Evolutionary conservation across 2,113 vertebrate genomes (phyloP), one percentile per base, ranked within the genome.

Genomic region (Colistium nudipinnis): DNA sequence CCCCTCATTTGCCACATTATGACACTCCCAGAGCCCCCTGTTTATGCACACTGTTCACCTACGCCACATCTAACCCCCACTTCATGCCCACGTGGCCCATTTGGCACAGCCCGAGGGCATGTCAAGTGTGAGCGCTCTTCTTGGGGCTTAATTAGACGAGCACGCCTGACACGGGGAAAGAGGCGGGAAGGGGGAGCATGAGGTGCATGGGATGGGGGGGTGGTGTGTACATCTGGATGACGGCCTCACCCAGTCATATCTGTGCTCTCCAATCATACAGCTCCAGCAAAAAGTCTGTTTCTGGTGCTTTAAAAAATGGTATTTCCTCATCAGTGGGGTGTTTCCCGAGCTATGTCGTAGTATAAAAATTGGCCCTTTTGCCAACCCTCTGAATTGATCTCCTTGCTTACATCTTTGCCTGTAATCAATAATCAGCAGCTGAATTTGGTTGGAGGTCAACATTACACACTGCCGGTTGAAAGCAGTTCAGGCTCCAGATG

Each of bases 101-200:
- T 70, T 83, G 84, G 78, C 70, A 83, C 56, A 64, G 55, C 88
- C 85, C 36, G 49, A 73, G 88, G 90, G 76, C 79, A 87, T 75
- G 85, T 89, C 85, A 85, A 27, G 76, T 85, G 55, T 48, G 47
- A 80, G 36, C 8, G 66, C 79, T 78, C 78, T 60, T 69, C 62
- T 25, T 44, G 66, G 36, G 39, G 51, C 76, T 85, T 88, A 90
- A 90, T 90, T 77, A 84, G 88, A 59, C 80, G 85, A 52, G 54
- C 61, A 41, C 0, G 61, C 39, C 74, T 85, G 83, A 78, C 85
- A 82, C 80, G 25, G 4, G 36, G 70, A 76, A 59, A 45, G 31
- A 45, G 79, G 62, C 41, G 45, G 83, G 82, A 49, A 44, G 16
- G 35, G 68, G 56, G 77, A 28, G 68, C 71, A 82, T 25, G 63